Evolutionary conservation across 2,797 vertebrate species (phyloP), one percentile per base, ranked within the genome.

Genomic region (Naso thynnoides): DNA sequence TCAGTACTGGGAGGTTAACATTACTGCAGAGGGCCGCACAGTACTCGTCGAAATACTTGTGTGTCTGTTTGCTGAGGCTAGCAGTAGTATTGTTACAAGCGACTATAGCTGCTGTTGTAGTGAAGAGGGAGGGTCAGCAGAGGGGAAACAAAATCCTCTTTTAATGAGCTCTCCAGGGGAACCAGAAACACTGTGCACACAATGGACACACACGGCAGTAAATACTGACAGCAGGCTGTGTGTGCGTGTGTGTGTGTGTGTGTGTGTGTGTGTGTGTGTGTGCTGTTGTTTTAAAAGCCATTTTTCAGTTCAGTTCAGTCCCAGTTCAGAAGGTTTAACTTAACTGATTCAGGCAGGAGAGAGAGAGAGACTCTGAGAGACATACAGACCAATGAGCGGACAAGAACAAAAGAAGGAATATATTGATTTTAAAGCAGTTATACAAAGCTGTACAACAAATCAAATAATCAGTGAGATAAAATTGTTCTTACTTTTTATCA

Each of bases 91-190:
- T 81, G 74, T 79, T 86, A 49, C 68, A 66, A 44, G 53, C 6
- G 54, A 62, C 70, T 70, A 58, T 70, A 67, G 82, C 79, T 73
- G 76, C 81, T 83, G 78, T 21, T 76, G 73, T 39, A 56, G 69
- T 62, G 72, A 64, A 87, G 79, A 87, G 78, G 73, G 70, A 78
- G 80, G 88, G 77, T 88, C 78, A 82, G 82, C 74, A 69, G 77
- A 49, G 70, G 82, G 84, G 77, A 88, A 82, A 79, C 77, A 77
- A 90, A 90, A 91, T 91, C 86, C 86, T 76, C 47, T 78, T 92
- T 92, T 93, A 92, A 94, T 92, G 91, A 93, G 90, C 84, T 91
- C 91, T 91, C 88, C 82, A 52, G 86, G 88, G 89, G 77, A 86
- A 86, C 68, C 68, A 67, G 67, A 81, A 83, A 88, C 84, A 72